Conservation (phyloP, 2,113 vertebrate genomes). For the Sorex fumeus region DNA sequence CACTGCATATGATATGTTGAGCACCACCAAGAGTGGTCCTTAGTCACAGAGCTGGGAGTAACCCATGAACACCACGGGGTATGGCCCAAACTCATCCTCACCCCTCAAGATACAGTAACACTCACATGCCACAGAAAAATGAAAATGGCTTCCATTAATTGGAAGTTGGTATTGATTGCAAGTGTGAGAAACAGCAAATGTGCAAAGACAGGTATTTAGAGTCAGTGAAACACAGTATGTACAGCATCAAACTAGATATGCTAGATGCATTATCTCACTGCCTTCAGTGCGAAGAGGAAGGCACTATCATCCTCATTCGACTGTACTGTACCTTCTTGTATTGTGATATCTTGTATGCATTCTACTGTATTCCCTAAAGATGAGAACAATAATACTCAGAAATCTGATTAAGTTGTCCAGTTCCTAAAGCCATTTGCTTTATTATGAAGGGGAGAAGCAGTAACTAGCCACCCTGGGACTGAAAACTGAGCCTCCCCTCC, state of each 20-base stretch:
- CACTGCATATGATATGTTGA: no score
- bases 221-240: slow-evolving; percentile 30
- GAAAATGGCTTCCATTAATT: slow-evolving; percentile 11
- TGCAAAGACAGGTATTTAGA: slow-evolving; percentile 32
- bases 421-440: not conserved
- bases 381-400: not conserved
- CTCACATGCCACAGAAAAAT: slow-evolving; percentile 25
- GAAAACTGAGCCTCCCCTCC: not conserved
- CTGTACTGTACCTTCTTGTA: not conserved
- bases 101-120: not conserved
- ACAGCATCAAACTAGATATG: not conserved
- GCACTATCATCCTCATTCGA: not conserved
- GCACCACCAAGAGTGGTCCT: no score
- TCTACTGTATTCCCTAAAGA: not conserved
- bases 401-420: not conserved
- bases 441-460: not conserved
- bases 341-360: not conserved
- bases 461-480: no score
- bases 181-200: slow-evolving; percentile 37
- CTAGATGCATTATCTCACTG: not conserved
- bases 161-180: slow-evolving; percentile 32
- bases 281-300: not conserved
- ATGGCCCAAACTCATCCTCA: no score
- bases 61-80: no score
- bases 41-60: no score